Conservation (phyloP, 2,888 invertebrate species). For the Dryobotodes eremita region DNA sequence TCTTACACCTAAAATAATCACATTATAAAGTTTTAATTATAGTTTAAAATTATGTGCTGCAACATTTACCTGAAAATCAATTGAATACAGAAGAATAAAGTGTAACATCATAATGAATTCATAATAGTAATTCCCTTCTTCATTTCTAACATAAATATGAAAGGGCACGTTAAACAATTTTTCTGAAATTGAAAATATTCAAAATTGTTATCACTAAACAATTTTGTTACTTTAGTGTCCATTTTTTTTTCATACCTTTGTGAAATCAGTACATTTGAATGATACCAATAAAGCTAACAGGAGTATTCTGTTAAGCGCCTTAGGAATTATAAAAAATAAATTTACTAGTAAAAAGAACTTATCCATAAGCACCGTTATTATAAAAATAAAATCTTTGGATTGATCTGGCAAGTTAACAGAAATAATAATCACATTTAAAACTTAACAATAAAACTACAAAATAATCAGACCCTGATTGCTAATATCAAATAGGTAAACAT, state of each 20-base stretch:
- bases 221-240: conserved; percentile 7
- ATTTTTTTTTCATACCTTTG: background rate
- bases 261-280: conserved; percentile 5
- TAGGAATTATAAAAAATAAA: conserved; percentile 47
- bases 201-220: conserved; percentile 8
- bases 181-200: background rate
- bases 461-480: conserved; percentile 79
- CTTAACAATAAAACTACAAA: conserved; percentile 76
- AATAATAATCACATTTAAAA: conserved; percentile 77
- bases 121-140: conserved; percentile 20
- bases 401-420: conserved; percentile 83
- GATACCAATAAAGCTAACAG: conserved; percentile 20
- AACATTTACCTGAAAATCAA: conserved; percentile 20
- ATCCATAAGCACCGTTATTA: conserved; percentile 74
- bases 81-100: conserved; percentile 29
- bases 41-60: conserved; percentile 59
- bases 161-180: conserved; percentile 4
- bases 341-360: conserved; percentile 50
- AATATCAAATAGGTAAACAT: conserved; percentile 79
- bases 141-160: background rate
- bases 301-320: conserved; percentile 17
- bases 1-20: conserved; percentile 66
- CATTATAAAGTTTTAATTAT: conserved; percentile 53
- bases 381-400: conserved; percentile 85
- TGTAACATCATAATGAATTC: conserved; percentile 28